Conservation (phyloP, 1,140 invertebrate species). For the Eriosoma lanigerum region DNA sequence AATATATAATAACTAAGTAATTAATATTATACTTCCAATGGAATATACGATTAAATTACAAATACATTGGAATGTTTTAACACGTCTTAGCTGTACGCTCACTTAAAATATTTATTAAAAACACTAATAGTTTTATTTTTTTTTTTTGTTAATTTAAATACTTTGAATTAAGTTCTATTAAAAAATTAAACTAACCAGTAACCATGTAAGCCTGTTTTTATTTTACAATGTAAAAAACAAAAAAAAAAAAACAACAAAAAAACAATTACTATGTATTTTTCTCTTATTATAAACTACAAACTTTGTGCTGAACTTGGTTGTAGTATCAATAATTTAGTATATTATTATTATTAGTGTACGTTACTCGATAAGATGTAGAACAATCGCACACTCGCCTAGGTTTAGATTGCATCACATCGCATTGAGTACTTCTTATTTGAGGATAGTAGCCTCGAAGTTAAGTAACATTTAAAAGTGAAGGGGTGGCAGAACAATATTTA, state of each 20-base stretch:
- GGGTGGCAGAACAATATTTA: constrained; percentile 2
- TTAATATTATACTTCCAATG: constrained; percentile 15
- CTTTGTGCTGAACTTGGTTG: constrained; percentile 36
- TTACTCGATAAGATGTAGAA: constrained; percentile 43
- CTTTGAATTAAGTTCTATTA: constrained; percentile 32
- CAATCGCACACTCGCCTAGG: constrained; percentile 37
- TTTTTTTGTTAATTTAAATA: constrained; percentile 19
- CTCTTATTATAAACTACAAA: constrained; percentile 32
- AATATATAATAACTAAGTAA: constrained; percentile 31
- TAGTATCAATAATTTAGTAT: constrained; percentile 13
- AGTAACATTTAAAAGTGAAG: constrained; percentile 50
- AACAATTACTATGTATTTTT: constrained; percentile 21
- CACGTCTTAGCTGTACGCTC: constrained; percentile 31
- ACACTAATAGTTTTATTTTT: constrained; percentile 33
- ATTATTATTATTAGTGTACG: constrained; percentile 40
- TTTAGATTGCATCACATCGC: constrained; percentile 48
- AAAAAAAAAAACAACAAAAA: constrained; percentile 6
- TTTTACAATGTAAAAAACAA: constrained; percentile 42
- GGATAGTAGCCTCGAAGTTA: constrained; percentile 10
- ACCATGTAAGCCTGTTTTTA: constrained; percentile 36
- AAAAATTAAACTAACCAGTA: constrained; percentile 42
- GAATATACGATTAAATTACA: constrained; percentile 41
- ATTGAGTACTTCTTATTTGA: constrained; percentile 34
- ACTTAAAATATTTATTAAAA: constrained; percentile 43
- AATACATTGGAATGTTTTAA: constrained; percentile 49